Evolutionary conservation across 2,888 invertebrate genomes (phyloP), one percentile per base, ranked within the genome.

Genomic region (Lysandra coridon): DNA sequence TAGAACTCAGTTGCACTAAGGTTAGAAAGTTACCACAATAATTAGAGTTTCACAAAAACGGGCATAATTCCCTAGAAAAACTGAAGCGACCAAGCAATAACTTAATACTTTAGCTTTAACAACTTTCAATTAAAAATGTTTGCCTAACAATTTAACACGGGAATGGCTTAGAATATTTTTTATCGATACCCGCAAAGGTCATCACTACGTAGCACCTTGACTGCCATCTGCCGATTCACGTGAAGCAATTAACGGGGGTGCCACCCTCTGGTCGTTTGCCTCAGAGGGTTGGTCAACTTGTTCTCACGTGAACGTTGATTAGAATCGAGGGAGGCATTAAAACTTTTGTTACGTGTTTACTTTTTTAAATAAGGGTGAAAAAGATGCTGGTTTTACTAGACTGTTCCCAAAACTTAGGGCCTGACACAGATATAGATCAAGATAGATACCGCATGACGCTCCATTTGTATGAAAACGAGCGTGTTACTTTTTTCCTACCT

Each of bases 221-320:
- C 90, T 88, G 82, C 91, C 93, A 94, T 92, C 94, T 94, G 94
- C 94, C 91, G 88, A 87, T 88, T 88, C 92, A 92, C 92, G 92
- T 92, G 91, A 92, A 89, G 92, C 88, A 92, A 93, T 94, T 93
- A 92, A 91, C 89, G 93, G 92, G 94, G 93, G 94, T 92, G 93
- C 88, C 93, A 92, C 93, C 93, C 94, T 92, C 91, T 91, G 93
- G 92, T 92, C 93, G 89, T 93, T 94, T 92, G 93, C 94, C 94
- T 90, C 87, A 81, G 86, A 88, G 90, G 91, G 91, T 91, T 89
- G 92, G 93, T 91, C 93, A 93, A 88, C 86, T 85, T 86, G 85
- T 86, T 81, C 81, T 82, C 81, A 82, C 82, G 80, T 83, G 77
- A 78, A 80, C 76, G 80, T 81, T 74, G 33, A 74, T 79, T 78